phyloP scores from a whole-genome alignment of 2,113 vertebrate species.

The Sciurus niger region DNA sequence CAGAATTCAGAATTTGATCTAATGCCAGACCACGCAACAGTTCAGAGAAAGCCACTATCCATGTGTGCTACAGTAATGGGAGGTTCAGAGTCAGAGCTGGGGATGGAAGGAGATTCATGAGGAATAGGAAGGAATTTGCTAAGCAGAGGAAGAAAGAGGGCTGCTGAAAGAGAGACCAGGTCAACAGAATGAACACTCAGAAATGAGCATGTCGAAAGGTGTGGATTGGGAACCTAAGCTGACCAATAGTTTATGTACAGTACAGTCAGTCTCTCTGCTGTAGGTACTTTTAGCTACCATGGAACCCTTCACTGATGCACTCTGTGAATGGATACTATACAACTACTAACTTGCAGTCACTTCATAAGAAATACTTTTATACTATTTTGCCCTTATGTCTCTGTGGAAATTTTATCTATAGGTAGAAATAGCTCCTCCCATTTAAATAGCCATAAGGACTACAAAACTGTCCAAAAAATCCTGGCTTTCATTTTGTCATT shows the following conservation, averaged over 20 bases:
- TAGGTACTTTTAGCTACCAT: background rate
- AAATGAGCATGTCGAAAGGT: background rate
- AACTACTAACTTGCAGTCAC: background rate
- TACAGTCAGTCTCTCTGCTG: background rate
- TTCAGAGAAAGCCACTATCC: conserved; percentile 73
- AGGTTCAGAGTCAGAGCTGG: background rate
- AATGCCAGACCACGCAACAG: conserved; percentile 72
- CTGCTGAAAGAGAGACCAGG: background rate
- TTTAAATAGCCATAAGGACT: background rate
- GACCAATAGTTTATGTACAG: background rate
- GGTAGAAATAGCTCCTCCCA: background rate
- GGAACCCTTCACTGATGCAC: background rate
- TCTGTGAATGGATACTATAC: background rate
- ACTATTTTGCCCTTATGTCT: background rate
- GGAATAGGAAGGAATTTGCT: background rate
- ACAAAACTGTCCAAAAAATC: background rate
- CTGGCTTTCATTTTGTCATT: too few species aligned
- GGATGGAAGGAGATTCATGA: background rate
- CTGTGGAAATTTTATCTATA: background rate
- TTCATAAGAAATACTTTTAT: conserved; percentile 16
- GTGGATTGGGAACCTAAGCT: background rate
- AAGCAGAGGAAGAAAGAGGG: background rate
- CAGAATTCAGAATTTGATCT: conserved; percentile 67
- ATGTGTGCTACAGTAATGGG: background rate
- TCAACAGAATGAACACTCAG: background rate